phyloP scores from a whole-genome alignment of 1,140 invertebrate genomes.

The Leptestheria dahalacensis region DNA sequence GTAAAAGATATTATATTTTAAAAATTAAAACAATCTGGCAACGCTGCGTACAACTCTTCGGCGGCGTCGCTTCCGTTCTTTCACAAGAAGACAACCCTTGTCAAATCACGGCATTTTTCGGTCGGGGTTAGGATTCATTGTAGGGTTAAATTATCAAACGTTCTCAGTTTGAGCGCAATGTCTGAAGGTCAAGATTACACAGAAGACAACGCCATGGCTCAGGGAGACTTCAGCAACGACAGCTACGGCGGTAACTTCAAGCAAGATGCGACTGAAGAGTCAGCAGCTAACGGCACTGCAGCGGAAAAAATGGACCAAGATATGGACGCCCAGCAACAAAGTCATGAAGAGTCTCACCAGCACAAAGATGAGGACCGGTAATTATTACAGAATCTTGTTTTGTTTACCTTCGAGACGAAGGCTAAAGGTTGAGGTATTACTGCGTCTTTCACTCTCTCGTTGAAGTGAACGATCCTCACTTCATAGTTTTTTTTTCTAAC shows the following conservation, averaged over 20 bases:
- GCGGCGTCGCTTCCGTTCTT: not conserved
- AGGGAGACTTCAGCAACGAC: conserved; percentile 19
- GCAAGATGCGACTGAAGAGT: not conserved
- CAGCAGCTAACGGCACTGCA: not conserved
- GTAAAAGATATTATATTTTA: not conserved
- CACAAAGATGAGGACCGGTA: conserved; percentile 9
- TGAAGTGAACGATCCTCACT: no score
- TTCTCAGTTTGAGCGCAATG: not conserved
- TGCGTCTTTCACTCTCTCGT: no score
- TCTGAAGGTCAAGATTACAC: conserved; percentile 18
- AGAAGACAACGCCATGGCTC: conserved; percentile 16
- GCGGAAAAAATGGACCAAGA: not conserved
- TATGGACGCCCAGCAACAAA: not conserved
- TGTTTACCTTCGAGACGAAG: no score
- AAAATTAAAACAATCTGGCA: not conserved
- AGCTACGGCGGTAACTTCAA: conserved; percentile 15
- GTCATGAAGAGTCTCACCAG: conserved; percentile 6
- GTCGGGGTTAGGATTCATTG: no score
- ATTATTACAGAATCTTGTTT: no score
- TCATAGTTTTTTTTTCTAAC: no score
- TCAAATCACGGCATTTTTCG: no score
- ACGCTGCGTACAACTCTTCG: not conserved
- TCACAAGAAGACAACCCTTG: no score
- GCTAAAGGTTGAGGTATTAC: no score
- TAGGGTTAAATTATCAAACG: not conserved